phyloP scores from a whole-genome alignment of 2,113 vertebrate species.

The Silurus glanis region DNA sequence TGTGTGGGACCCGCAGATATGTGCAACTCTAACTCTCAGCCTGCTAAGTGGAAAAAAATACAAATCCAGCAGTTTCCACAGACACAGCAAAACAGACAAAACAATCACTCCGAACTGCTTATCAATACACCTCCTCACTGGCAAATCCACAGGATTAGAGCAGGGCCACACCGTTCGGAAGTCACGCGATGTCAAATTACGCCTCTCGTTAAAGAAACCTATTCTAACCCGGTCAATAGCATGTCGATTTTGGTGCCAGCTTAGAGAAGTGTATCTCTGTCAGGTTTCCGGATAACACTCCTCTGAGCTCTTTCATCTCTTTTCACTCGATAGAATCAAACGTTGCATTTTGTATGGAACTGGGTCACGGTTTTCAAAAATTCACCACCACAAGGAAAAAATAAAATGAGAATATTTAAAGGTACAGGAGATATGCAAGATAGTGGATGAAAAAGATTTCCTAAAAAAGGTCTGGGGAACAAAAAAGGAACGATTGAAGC shows the following conservation, averaged over 20 bases:
- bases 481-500: background rate
- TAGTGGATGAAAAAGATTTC: background rate
- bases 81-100: constrained; percentile 26
- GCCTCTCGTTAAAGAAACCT: constrained; percentile 32
- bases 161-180: constrained; percentile 12
- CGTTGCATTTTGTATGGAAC: constrained; percentile 33
- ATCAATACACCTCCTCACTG: constrained; percentile 26
- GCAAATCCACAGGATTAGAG: constrained; percentile 30
- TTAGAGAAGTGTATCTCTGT: constrained; percentile 19
- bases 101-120: constrained; percentile 27
- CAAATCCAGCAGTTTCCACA: background rate
- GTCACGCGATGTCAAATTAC: constrained; percentile 29
- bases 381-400: background rate
- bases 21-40: background rate
- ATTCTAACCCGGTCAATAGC: constrained; percentile 22
- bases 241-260: constrained; percentile 29
- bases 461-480: background rate
- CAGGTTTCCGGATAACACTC: constrained; percentile 14
- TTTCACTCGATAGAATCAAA: constrained; percentile 30
- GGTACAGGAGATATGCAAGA: background rate
- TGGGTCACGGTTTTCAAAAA: constrained; percentile 38
- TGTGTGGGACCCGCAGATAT: background rate
- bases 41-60: background rate
- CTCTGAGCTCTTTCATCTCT: constrained; percentile 21
- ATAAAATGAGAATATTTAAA: constrained; percentile 23